Evolutionary conservation across 2,797 vertebrate species (phyloP).

Genomic region (Xiphophorus birchmanni): DNA sequence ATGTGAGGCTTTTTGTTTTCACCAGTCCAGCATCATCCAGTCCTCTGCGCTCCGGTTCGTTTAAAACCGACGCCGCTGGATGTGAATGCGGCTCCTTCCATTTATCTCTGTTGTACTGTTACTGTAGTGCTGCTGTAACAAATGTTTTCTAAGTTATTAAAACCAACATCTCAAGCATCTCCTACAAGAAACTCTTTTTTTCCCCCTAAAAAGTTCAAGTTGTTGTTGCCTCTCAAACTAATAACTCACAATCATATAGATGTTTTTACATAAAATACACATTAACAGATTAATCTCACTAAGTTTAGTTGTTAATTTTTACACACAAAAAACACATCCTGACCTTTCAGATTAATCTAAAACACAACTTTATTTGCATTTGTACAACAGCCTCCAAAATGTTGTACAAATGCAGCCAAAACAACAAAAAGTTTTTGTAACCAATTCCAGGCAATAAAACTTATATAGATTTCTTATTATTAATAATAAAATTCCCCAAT

Average conservation of each 20-base stretch:
- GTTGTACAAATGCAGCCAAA: not conserved
- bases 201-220: not conserved
- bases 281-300: not conserved
- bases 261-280: not conserved
- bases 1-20: slow-evolving; percentile 10
- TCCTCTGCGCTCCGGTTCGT: slow-evolving; percentile 17
- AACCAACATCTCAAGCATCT: slow-evolving; percentile 73
- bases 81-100: slow-evolving; percentile 54
- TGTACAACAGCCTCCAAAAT: not conserved
- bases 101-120: slow-evolving; percentile 73
- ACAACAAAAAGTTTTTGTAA: not conserved
- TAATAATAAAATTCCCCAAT: no score
- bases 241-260: not conserved
- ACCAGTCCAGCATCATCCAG: slow-evolving; percentile 20
- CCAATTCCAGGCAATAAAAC: not conserved
- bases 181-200: slow-evolving; percentile 31
- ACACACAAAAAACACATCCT: not conserved
- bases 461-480: not conserved
- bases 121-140: slow-evolving; percentile 78
- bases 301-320: not conserved
- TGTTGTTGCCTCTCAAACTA: not conserved
- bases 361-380: not conserved
- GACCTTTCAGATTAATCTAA: not conserved
- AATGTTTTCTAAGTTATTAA: slow-evolving; percentile 80
- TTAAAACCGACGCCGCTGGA: slow-evolving; percentile 39